Evolutionary conservation across 1,140 invertebrate genomes (phyloP).

Genomic region (Orchestia grillus): DNA sequence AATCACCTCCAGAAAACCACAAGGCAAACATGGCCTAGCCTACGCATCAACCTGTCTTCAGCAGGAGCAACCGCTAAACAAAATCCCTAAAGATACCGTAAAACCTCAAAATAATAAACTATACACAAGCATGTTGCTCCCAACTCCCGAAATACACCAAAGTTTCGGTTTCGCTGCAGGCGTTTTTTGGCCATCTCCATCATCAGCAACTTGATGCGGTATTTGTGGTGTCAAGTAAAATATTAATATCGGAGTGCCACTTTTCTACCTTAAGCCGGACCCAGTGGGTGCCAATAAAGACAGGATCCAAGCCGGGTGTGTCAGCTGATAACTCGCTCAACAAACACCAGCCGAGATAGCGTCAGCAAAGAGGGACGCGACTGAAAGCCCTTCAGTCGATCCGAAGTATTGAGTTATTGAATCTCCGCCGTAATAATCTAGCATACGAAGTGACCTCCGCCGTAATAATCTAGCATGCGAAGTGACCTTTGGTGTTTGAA

Average conservation of each 20-base stretch:
- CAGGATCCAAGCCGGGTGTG: neutral
- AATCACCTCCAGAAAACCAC: too few relatives aligned
- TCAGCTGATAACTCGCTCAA: neutral
- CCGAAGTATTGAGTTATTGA: neutral
- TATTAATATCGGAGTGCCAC: neutral
- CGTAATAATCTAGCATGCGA: neutral
- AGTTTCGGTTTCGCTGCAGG: neutral
- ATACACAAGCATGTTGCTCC: too few relatives aligned
- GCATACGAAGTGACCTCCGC: neutral
- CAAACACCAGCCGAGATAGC: neutral
- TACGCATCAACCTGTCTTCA: too few relatives aligned
- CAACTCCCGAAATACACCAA: neutral
- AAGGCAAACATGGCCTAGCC: too few relatives aligned
- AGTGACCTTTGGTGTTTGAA: neutral
- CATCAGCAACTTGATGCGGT: neutral
- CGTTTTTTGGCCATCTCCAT: neutral
- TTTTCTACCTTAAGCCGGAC: neutral
- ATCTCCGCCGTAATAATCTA: neutral
- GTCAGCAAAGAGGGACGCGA: neutral
- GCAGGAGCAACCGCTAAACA: too few relatives aligned
- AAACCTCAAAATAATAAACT: too few relatives aligned
- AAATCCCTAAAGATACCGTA: too few relatives aligned
- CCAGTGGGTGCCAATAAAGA: neutral
- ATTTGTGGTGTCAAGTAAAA: neutral
- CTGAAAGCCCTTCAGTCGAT: neutral